phyloP scores from a whole-genome alignment of 2,888 invertebrate genomes.

The Crocallis elinguaria region DNA sequence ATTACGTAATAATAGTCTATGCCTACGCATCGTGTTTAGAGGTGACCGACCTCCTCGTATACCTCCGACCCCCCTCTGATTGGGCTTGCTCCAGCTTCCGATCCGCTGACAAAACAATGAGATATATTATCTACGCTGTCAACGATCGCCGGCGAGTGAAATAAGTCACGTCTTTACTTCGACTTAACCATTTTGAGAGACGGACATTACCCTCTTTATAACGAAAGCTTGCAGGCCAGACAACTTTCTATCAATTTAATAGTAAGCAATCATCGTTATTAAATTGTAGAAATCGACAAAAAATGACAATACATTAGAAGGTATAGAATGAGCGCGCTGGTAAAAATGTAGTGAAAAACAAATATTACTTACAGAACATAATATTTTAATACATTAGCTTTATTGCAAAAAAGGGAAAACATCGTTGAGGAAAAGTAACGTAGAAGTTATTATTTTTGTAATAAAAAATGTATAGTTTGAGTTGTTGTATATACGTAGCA shows the following conservation, averaged over 20 bases:
- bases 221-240: conserved; percentile 38
- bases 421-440: neutral
- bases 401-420: neutral
- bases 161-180: conserved; percentile 56
- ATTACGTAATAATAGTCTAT: conserved; percentile 70
- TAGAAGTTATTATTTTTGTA: neutral
- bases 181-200: conserved; percentile 38
- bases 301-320: conserved; percentile 21
- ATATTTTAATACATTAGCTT: neutral
- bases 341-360: conserved; percentile 8
- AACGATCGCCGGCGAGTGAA: conserved; percentile 52
- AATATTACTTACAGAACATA: neutral
- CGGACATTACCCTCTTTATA: conserved; percentile 55
- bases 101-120: conserved; percentile 55
- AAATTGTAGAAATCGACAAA: conserved; percentile 36
- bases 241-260: conserved; percentile 37
- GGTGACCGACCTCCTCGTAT: conserved; percentile 56
- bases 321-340: conserved; percentile 6
- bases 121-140: conserved; percentile 67
- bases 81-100: conserved; percentile 55
- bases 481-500: too few relatives aligned
- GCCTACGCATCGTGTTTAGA: conserved; percentile 60
- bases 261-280: conserved; percentile 34
- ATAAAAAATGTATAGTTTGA: too few relatives aligned
- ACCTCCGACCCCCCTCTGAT: conserved; percentile 29